Evolutionary conservation across 2,888 invertebrate genomes (phyloP).

Genomic region (Callyntrura guangdongensis): DNA sequence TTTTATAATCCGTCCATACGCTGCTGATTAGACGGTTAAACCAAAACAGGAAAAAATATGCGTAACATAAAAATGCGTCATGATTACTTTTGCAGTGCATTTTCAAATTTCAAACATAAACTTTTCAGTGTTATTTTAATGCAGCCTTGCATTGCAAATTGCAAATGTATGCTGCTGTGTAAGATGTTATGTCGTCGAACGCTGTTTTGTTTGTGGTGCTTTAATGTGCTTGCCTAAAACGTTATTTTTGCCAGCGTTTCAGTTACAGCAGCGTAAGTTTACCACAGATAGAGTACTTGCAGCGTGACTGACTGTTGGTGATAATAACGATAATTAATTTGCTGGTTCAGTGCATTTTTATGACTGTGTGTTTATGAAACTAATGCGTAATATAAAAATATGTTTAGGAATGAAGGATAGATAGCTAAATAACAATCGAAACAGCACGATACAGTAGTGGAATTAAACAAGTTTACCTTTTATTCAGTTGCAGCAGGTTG

Average conservation of each 20-base stretch:
- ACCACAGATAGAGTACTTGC: neutral
- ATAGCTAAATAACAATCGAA: too few relatives aligned
- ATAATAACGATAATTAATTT: neutral
- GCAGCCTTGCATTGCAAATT: too few relatives aligned
- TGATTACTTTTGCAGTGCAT: too few relatives aligned
- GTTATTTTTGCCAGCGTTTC: neutral
- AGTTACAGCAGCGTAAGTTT: neutral
- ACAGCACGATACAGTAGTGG: too few relatives aligned
- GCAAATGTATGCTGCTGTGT: neutral
- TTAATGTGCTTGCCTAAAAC: neutral
- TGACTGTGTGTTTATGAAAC: neutral
- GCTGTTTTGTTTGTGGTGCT: neutral
- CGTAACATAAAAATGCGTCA: too few relatives aligned
- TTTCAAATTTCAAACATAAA: too few relatives aligned
- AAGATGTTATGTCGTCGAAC: neutral
- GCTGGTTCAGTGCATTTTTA: constrained; percentile 12
- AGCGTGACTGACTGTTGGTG: neutral
- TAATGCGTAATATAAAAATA: neutral
- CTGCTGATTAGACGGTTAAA: too few relatives aligned
- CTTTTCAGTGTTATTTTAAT: too few relatives aligned
- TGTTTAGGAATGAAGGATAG: neutral
- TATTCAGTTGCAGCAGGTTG: neutral
- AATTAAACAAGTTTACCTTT: neutral
- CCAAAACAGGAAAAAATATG: too few relatives aligned
- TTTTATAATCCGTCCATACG: too few relatives aligned